Base-by-base conservation (phyloP, 1,140 invertebrate species). In the Leptonema lineaticorne region DNA sequence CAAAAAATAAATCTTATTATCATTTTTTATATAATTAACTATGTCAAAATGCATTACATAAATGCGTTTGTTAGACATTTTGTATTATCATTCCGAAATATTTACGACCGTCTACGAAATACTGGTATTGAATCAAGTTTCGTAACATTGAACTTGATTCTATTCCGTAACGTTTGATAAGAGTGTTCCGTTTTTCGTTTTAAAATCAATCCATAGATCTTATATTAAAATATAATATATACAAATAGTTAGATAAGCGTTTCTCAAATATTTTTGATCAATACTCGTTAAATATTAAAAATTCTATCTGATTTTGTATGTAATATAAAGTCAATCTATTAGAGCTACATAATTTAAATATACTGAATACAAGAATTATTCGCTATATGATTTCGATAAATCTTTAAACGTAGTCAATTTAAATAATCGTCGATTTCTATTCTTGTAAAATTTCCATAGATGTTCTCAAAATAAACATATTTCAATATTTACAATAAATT, bases 91-190 rank as follows among this genome's bases (percentile, higher is more conserved):
- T 6, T 33, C 29, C 29, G 11, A 33, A 33, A 33, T 33, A 5
- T 5, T 2, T 22, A 18, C 9, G 22, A 48, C 16, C 46, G 46
- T 20, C 22, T 48, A 48, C 46, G 46, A 48, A 6, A 48, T 20
- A 48, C 46, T 20, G 9, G 37, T 41, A 41, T 8, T 18, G 16
- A 8, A 2, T 4, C 1, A 9, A 18, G 18, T 20, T 20, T 48
- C n/a, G 46, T 22, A 8, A 7, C 46, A 48, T 48, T 48, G 46
- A 48, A 48, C 46, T 48, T 48, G 46, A 48, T 48, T 20, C 18
- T 16, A 48, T 20, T 2, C 7, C 16, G 16, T 20, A 48, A 20
- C 18, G 20, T 20, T 46, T 16, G 6, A 8, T 46, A 46, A 46
- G n/a, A n/a, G n/a, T 46, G 16, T 16, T 9, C 16, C 7, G 7